Base-by-base conservation (phyloP, 2,888 invertebrate genomes). In the Chromoteleia sp. region DNA sequence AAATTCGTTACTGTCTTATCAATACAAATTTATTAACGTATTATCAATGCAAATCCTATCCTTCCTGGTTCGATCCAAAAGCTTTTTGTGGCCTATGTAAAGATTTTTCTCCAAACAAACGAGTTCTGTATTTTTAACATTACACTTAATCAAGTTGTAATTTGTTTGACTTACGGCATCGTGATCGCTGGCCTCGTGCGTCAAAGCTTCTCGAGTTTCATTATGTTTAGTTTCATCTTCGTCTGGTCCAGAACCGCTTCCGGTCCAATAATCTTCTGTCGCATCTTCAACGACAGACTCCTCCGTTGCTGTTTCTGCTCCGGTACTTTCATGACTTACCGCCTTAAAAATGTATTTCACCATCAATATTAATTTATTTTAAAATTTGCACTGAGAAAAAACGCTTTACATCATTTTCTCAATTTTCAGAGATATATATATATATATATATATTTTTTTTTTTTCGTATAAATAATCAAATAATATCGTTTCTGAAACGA, bases 161-260 rank as follows among this genome's bases (percentile, higher is more conserved):
- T 58, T 75, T 30, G 29, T 54, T 58, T 25, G 75, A 93, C 95
- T 95, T 92, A 96, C 96, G 85, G 96, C 94, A 88, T 96, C 95
- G 88, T 95, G 95, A 90, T 96, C 95, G 88, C 95, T 96, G 85
- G 95, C 95, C 87, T 96, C 96, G 77, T 95, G 94, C 82, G 94
- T 94, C 30, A 96, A 92, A 0, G 95, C 95, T 89, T 96, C 96
- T 89, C 95, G 93, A 1, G 95, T 95, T 88, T 94, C 94, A 89
- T 95, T 95, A 91, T 93, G 93, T 54, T 81, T 63, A 7, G 84
- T 81, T 10, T 88, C 89, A 4, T 91, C 91, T 30, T 91, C 91
- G 25, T 90, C 91, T 19, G 90, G 90, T 29, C 91, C 90, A 1
- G 91, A 87, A 61, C 91, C 91, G 67, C 91, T 92, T 83, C 91